These are phyloP conservation scores for Drosophila grimshawi DNA, from an alignment of 1,140 invertebrate genomes.

Conservation along the genomic window DNA sequence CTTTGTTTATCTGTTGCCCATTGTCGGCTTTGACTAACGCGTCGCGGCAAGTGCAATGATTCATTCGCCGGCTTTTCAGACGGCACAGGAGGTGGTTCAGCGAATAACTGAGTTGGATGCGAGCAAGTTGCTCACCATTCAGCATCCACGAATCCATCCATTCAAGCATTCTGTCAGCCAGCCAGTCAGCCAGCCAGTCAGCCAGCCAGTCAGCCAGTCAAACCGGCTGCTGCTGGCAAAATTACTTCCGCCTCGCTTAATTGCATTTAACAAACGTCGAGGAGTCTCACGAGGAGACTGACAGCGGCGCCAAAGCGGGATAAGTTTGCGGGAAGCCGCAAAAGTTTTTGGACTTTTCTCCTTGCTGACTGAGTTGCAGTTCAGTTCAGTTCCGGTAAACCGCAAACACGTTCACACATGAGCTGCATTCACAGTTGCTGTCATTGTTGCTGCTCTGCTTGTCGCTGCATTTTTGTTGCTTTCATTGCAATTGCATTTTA, in stretches of 20 bases:
- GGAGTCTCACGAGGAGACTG: constrained; percentile 36
- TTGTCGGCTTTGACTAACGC: constrained; percentile 47
- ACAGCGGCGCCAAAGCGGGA: constrained; percentile 14
- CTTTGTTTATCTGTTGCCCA: constrained; percentile 51
- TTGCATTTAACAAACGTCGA: constrained; percentile 74
- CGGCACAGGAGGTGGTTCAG: constrained; percentile 21
- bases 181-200: constrained; percentile 5
- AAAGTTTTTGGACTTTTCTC: constrained; percentile 38
- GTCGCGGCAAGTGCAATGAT: constrained; percentile 52
- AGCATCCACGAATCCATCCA: constrained; percentile 27
- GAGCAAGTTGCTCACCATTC: constrained; percentile 52
- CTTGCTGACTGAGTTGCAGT: constrained; percentile 10
- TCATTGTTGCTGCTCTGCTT: constrained; percentile 12
- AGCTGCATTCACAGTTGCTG: constrained; percentile 42
- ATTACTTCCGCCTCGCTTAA: constrained; percentile 77
- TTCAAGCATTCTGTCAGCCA: constrained; percentile 26
- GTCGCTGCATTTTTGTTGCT: constrained; percentile 14
- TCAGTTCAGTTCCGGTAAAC: constrained; percentile 53
- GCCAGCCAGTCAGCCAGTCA: constrained; percentile 19
- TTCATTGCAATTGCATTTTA: constrained; percentile 74
- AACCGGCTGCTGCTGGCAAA: constrained; percentile 41
- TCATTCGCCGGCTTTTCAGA: constrained; percentile 46
- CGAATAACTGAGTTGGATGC: constrained; percentile 24
- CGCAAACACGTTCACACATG: constrained; percentile 81
- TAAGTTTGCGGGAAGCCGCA: constrained; percentile 4